Percentiles rank a stretch among this genome's conserved stretches.
phyloP scores from a whole-genome alignment of 1,140 invertebrate genomes.

The Propsilocerus akamusi region DNA sequence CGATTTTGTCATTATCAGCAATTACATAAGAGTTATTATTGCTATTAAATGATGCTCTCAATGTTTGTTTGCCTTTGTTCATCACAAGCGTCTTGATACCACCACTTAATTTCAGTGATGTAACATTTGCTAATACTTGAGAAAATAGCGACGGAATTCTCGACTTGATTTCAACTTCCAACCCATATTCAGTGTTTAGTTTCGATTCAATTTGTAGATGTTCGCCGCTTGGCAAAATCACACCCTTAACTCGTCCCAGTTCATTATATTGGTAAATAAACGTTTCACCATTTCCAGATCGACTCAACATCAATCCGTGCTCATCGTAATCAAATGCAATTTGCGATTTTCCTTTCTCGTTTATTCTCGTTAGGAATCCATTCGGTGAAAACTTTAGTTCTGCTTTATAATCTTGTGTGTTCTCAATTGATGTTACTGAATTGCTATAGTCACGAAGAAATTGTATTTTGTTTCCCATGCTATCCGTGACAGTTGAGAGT shows the following conservation, averaged over 20 bases:
- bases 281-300: conserved; percentile 64
- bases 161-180: conserved; percentile 49
- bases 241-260: conserved; percentile 62
- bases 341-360: conserved; percentile 60
- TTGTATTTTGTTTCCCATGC: conserved; percentile 81
- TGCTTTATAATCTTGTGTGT: conserved; percentile 81
- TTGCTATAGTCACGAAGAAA: conserved; percentile 80
- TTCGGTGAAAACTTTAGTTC: conserved; percentile 74
- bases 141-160: conserved; percentile 22
- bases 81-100: conserved; percentile 34
- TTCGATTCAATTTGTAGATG: conserved; percentile 57
- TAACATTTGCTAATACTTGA: conserved; percentile 16
- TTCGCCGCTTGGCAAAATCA: conserved; percentile 80
- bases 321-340: conserved; percentile 72
- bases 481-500: conserved; percentile 79
- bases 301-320: conserved; percentile 58
- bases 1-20: conserved; percentile 41
- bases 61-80: conserved; percentile 40
- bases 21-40: conserved; percentile 58
- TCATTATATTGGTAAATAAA: conserved; percentile 80
- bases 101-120: conserved; percentile 32
- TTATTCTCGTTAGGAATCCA: conserved; percentile 63
- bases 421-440: conserved; percentile 80
- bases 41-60: conserved; percentile 48
- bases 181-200: conserved; percentile 49